These are phyloP conservation scores for Eclectus roratus DNA, from an alignment of 2,113 vertebrate genomes.

Conservation along the genomic window DNA sequence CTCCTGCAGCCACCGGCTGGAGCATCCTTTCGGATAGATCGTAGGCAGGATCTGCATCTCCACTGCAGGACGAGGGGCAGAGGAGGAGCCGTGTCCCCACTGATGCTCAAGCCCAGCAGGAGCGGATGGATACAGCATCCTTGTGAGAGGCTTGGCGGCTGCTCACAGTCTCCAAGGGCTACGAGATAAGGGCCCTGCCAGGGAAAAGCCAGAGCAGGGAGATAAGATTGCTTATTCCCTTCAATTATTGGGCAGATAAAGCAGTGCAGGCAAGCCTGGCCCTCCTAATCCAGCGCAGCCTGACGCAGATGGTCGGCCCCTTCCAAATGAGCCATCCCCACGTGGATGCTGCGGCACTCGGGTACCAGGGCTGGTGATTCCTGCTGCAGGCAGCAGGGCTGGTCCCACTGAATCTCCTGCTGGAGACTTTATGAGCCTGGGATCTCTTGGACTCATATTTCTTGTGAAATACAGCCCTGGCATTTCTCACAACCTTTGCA, in stretches of 20 bases:
- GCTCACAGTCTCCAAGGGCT: not conserved
- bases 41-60: rapidly evolving
- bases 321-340: not conserved
- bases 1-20: not conserved
- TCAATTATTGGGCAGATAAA: constrained; percentile 52
- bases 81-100: not conserved
- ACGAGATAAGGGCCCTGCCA: not conserved
- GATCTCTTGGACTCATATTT: rapidly evolving
- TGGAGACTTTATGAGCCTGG: not conserved
- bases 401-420: not conserved
- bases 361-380: not conserved
- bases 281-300: not conserved
- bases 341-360: rapidly evolving
- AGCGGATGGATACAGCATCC: not conserved
- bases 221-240: constrained; percentile 60
- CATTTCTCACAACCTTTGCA: constrained; percentile 51
- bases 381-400: not conserved
- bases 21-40: not conserved
- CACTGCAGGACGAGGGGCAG: not conserved
- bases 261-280: not conserved
- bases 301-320: not conserved
- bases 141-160: not conserved
- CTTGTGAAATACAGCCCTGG: constrained; percentile 43
- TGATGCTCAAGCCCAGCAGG: rapidly evolving
- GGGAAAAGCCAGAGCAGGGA: not conserved